phyloP scores from a whole-genome alignment of 2,797 vertebrate genomes.

The Danio tinwini region DNA sequence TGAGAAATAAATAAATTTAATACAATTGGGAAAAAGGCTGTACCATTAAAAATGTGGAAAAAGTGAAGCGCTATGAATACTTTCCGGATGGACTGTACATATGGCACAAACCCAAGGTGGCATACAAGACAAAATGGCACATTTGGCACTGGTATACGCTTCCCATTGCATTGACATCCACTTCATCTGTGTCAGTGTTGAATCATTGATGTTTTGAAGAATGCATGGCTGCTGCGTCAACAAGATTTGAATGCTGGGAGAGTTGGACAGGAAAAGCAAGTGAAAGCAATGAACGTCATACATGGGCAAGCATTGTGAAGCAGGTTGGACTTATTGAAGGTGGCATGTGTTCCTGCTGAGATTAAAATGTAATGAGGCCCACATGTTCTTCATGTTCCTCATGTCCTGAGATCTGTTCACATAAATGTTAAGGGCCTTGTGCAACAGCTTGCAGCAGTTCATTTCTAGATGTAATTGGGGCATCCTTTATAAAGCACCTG shows the following conservation, averaged over 20 bases:
- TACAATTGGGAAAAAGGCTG: no score
- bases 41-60: no score
- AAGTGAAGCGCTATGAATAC: no score
- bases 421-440: slow-evolving; percentile 20
- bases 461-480: neutral
- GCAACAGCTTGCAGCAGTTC: neutral
- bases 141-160: slow-evolving; percentile 34
- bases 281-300: slow-evolving; percentile 7
- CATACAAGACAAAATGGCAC: slow-evolving; percentile 36
- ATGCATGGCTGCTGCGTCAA: slow-evolving; percentile 14
- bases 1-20: no score
- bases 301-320: slow-evolving; percentile 10
- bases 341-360: slow-evolving; percentile 48
- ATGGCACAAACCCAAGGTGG: slow-evolving; percentile 26
- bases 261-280: slow-evolving; percentile 10
- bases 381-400: slow-evolving; percentile 28
- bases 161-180: slow-evolving; percentile 2
- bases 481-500: neutral
- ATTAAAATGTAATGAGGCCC: slow-evolving; percentile 48
- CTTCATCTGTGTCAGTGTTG: slow-evolving; percentile 45
- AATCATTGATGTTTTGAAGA: slow-evolving; percentile 21
- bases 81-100: no score
- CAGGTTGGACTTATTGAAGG: slow-evolving; percentile 41
- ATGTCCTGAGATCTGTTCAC: slow-evolving; percentile 26
- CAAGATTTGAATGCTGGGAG: slow-evolving; percentile 11